Conservation (phyloP, 1,140 invertebrate species). For the Choristoneura fumiferana region DNA sequence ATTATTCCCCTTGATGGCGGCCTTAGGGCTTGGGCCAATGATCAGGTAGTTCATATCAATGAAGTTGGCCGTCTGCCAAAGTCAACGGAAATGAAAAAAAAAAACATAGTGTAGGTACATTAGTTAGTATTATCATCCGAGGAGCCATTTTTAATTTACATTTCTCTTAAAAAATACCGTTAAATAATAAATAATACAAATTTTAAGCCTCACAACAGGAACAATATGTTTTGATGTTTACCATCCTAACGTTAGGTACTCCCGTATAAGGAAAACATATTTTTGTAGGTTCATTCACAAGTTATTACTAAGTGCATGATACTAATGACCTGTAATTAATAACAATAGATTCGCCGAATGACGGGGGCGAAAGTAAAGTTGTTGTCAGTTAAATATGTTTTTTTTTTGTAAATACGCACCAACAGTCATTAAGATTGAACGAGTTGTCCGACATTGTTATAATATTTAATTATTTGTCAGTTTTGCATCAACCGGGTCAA, state of each 20-base stretch:
- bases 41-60: too few species aligned
- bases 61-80: too few species aligned
- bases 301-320: background rate
- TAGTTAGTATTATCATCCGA: too few species aligned
- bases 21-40: too few species aligned
- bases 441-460: too few species aligned
- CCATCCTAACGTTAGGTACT: background rate
- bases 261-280: background rate
- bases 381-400: constrained; percentile 5
- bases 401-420: constrained; percentile 8
- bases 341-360: background rate
- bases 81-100: too few species aligned
- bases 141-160: too few species aligned
- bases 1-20: too few species aligned
- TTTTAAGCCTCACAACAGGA: background rate
- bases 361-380: background rate
- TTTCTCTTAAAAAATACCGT: too few species aligned
- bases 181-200: background rate
- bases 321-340: constrained; percentile 6
- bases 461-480: too few species aligned
- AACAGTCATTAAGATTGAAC: constrained; percentile 1
- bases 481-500: too few species aligned
- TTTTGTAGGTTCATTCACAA: background rate
- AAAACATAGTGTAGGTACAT: too few species aligned
- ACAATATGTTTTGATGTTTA: background rate